Percentiles rank a stretch among this genome's conserved stretches.
Conservation (phyloP, 2,888 invertebrate species). For the Conchocele bisecta region DNA sequence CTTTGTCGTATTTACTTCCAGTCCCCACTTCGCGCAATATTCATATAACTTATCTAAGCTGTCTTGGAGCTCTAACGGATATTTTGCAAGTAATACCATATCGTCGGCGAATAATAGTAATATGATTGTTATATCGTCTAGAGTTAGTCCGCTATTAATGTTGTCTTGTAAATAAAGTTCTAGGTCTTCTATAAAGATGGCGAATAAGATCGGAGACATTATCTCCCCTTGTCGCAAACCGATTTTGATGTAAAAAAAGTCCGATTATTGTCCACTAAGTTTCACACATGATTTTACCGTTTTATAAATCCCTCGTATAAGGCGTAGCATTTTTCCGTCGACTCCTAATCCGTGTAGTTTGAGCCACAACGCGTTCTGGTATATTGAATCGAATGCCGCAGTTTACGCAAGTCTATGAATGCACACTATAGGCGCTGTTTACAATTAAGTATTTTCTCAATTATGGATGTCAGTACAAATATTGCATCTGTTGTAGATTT, state of each 20-base stretch:
- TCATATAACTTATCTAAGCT: background rate
- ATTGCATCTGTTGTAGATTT: conserved; percentile 30
- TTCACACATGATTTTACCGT: conserved; percentile 5
- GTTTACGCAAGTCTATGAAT: conserved; percentile 21
- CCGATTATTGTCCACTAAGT: background rate
- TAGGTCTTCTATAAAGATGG: conserved; percentile 10
- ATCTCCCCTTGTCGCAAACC: conserved; percentile 15
- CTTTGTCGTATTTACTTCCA: conserved; percentile 16
- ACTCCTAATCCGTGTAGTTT: conserved; percentile 18
- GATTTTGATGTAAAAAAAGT: conserved; percentile 9
- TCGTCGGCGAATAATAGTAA: conserved; percentile 41
- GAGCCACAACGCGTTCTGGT: conserved; percentile 28
- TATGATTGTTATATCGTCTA: conserved; percentile 16
- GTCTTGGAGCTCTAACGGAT: conserved; percentile 8
- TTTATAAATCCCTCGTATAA: conserved; percentile 13
- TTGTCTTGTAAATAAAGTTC: conserved; percentile 15
- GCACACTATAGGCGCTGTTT: conserved; percentile 6
- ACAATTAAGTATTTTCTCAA: conserved; percentile 3
- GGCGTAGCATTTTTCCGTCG: conserved; percentile 7
- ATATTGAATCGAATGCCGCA: conserved; percentile 17
- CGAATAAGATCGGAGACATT: conserved; percentile 12
- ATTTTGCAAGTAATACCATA: conserved; percentile 22
- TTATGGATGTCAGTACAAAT: conserved; percentile 8
- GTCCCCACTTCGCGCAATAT: conserved; percentile 28
- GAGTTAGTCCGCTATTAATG: background rate